Percentiles rank a stretch among this genome's conserved stretches.
Evolutionary conservation across 2,113 vertebrate species (phyloP).

Genomic region (Melanostigma gelatinosum): DNA sequence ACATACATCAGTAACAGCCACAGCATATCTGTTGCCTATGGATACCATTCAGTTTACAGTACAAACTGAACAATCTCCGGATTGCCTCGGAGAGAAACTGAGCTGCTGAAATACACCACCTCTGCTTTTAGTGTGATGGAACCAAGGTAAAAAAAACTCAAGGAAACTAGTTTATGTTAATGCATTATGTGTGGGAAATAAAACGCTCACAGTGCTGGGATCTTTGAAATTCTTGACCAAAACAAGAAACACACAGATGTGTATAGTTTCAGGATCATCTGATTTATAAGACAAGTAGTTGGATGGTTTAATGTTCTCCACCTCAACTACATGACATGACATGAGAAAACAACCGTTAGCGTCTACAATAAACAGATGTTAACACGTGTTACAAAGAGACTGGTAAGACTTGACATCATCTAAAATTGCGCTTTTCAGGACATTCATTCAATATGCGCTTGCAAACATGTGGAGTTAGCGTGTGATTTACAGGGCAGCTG

Average conservation of each 20-base stretch:
- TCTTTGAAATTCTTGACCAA: neutral
- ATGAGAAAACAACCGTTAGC: neutral
- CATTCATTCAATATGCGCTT: neutral
- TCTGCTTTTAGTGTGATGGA: constrained; percentile 26
- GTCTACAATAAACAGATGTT: constrained; percentile 5
- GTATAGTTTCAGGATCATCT: neutral
- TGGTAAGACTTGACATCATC: neutral
- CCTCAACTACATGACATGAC: neutral
- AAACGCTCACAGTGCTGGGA: neutral
- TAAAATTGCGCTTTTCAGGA: neutral
- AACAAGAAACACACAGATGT: neutral
- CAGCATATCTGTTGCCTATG: constrained; percentile 52
- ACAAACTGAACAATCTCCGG: constrained; percentile 31
- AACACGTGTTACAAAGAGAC: constrained; percentile 3
- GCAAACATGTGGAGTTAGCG: constrained; percentile 4
- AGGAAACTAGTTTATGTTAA: neutral
- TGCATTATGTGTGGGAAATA: neutral
- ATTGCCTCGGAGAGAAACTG: constrained; percentile 32
- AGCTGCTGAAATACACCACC: constrained; percentile 25
- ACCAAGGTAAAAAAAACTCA: neutral
- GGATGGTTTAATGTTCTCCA: neutral
- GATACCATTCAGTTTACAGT: constrained; percentile 53
- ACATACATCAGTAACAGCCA: constrained; percentile 56
- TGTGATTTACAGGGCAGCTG: constrained; percentile 23
- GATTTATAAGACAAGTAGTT: neutral